Evolutionary conservation across 1,140 invertebrate species (phyloP).

Genomic region (Helicoverpa zea): DNA sequence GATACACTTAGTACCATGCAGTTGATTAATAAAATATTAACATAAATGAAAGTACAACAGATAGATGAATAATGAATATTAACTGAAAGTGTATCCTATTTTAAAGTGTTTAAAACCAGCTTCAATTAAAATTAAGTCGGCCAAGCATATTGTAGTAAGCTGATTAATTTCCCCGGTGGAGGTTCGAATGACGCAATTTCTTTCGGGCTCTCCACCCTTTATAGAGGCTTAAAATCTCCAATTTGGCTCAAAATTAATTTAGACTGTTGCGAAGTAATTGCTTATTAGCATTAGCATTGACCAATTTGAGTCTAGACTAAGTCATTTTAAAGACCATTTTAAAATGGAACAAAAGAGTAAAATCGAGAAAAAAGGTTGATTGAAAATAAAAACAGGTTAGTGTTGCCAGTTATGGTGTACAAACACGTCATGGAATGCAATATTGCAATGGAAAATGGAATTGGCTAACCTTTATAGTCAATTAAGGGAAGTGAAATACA

Average conservation of each 20-base stretch:
- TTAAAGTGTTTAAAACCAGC: slow-evolving; percentile 8
- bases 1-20: too few relatives aligned
- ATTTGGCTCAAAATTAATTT: slow-evolving; percentile 51
- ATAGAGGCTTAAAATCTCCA: slow-evolving; percentile 42
- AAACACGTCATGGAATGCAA: slow-evolving; percentile 10
- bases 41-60: neutral
- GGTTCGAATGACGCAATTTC: slow-evolving; percentile 50
- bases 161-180: slow-evolving; percentile 50
- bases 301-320: slow-evolving; percentile 13
- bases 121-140: slow-evolving; percentile 53
- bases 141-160: slow-evolving; percentile 48
- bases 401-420: neutral
- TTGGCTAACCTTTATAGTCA: neutral
- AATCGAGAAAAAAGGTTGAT: neutral
- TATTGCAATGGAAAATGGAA: slow-evolving; percentile 6
- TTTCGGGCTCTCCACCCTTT: slow-evolving; percentile 46
- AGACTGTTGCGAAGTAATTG: slow-evolving; percentile 30
- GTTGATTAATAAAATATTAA: too few relatives aligned
- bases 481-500: slow-evolving; percentile 9
- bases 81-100: neutral
- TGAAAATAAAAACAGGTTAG: neutral
- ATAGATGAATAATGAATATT: slow-evolving; percentile 7
- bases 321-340: neutral
- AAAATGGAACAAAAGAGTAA: neutral
- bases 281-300: slow-evolving; percentile 31